Evolutionary conservation across 2,888 invertebrate species (phyloP).

Genomic region (Clusia tigrina): DNA sequence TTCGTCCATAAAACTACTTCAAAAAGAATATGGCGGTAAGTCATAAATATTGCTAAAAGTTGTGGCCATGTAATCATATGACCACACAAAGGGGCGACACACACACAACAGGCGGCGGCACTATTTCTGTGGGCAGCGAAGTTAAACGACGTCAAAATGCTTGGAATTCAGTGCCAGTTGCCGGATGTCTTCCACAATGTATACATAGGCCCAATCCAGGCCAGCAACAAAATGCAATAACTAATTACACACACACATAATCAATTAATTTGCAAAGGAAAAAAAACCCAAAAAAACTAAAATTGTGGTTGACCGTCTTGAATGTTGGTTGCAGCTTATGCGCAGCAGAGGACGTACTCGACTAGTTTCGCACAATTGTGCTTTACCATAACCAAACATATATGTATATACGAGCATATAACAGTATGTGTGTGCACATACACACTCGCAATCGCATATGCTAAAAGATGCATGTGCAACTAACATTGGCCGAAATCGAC

Average conservation of each 20-base stretch:
- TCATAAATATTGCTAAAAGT: neutral
- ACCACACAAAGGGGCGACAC: neutral
- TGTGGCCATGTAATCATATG: neutral
- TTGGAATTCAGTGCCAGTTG: too few relatives aligned
- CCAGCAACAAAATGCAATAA: too few relatives aligned
- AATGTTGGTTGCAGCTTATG: conserved; percentile 53
- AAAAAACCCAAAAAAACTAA: conserved; percentile 23
- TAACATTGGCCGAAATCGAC: neutral
- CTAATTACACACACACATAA: too few relatives aligned
- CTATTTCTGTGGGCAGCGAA: too few relatives aligned
- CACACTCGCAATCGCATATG: neutral
- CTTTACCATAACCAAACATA: neutral
- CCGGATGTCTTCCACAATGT: too few relatives aligned
- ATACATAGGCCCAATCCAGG: too few relatives aligned
- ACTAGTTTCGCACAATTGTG: too few relatives aligned
- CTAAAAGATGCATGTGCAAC: neutral
- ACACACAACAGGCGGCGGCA: neutral
- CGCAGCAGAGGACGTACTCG: conserved; percentile 18
- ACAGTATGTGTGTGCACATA: neutral
- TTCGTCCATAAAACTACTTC: neutral
- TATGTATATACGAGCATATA: too few relatives aligned
- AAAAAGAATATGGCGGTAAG: neutral
- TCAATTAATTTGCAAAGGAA: too few relatives aligned
- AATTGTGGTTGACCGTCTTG: conserved; percentile 50
- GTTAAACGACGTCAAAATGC: too few relatives aligned